Percentiles rank a stretch among this genome's conserved stretches.
Conservation (phyloP, 1,140 invertebrate genomes). For the Cotesia vestalis region DNA sequence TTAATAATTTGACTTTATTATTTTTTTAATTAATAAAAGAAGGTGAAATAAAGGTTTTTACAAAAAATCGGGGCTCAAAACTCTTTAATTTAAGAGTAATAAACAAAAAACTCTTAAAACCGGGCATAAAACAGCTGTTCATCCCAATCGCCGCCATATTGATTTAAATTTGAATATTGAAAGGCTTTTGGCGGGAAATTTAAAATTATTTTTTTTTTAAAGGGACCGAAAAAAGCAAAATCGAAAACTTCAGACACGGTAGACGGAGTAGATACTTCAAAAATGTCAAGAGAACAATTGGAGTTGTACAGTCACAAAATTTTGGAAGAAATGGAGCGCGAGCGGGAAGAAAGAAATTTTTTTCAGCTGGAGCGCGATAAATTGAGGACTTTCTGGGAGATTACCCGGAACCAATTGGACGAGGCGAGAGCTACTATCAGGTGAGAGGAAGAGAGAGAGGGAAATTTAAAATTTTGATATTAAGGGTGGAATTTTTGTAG, state of each 20-base stretch:
- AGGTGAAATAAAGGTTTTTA: too few species aligned
- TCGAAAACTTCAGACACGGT: conserved; percentile 58
- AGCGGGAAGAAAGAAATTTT: conserved; percentile 93
- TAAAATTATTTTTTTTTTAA: neutral
- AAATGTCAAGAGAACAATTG: conserved; percentile 93
- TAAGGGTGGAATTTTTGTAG: conserved; percentile 1
- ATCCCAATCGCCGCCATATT: too few species aligned
- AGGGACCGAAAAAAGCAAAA: conserved; percentile 47
- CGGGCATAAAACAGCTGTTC: too few species aligned
- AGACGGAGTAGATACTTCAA: conserved; percentile 89
- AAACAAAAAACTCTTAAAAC: too few species aligned
- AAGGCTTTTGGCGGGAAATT: neutral
- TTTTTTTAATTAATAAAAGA: too few species aligned
- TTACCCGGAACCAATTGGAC: conserved; percentile 83
- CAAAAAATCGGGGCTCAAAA: too few species aligned
- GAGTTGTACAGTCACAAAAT: conserved; percentile 87
- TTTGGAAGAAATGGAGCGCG: conserved; percentile 91
- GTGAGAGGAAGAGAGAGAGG: conserved; percentile 52
- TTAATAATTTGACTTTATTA: too few species aligned
- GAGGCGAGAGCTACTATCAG: conserved; percentile 78
- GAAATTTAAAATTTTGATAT: too few species aligned
- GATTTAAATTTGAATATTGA: neutral
- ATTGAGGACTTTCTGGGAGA: conserved; percentile 93
- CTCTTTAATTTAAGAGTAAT: too few species aligned
- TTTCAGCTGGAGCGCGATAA: conserved; percentile 96